Conservation (phyloP, 1,140 invertebrate genomes). For the Drosophila teissieri region DNA sequence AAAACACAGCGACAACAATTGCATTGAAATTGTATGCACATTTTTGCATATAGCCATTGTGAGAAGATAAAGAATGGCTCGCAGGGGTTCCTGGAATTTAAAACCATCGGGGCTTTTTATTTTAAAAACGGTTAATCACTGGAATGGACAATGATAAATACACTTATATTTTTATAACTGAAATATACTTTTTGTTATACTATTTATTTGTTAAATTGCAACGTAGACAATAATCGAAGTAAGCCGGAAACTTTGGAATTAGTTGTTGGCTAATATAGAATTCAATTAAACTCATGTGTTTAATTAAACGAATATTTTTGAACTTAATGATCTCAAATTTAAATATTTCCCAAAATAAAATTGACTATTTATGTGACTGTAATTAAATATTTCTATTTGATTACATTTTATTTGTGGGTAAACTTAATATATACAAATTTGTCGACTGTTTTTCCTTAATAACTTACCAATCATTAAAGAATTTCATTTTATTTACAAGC, state of each 20-base stretch:
- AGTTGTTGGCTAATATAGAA: background rate
- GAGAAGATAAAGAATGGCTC: conserved; percentile 13
- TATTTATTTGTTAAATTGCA: background rate
- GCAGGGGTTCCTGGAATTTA: background rate
- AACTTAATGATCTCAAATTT: background rate
- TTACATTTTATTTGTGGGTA: no score
- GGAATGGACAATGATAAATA: background rate
- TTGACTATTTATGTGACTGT: background rate
- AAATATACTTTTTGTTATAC: background rate
- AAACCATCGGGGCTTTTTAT: background rate
- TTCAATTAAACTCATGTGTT: background rate
- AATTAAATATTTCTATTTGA: background rate
- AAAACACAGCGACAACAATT: conserved; percentile 49
- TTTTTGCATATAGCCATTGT: conserved; percentile 18
- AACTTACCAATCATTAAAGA: no score
- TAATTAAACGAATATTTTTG: background rate
- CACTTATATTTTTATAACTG: background rate
- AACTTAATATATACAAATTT: no score
- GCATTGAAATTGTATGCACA: conserved; percentile 50
- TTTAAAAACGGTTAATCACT: background rate
- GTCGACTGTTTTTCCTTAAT: no score
- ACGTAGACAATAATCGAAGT: background rate
- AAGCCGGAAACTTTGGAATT: background rate
- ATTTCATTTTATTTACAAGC: no score
- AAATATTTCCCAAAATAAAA: background rate